phyloP scores from a whole-genome alignment of 2,113 vertebrate species.

The Pterocles burchelli region DNA sequence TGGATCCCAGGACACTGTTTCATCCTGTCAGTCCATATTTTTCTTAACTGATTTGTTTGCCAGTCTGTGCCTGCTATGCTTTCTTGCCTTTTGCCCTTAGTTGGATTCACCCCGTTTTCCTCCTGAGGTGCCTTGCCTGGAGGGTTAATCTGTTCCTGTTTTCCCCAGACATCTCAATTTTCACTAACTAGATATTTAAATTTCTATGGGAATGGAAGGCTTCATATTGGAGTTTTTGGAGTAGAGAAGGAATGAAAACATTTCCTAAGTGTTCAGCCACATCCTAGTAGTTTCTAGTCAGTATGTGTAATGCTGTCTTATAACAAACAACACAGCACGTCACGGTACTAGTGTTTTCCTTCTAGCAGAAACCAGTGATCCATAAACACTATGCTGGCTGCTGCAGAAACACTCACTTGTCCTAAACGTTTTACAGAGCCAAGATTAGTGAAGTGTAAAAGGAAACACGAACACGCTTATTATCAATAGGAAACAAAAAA shows the following conservation, averaged over 20 bases:
- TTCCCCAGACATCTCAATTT: neutral
- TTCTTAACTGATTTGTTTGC: neutral
- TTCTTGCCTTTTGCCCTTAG: neutral
- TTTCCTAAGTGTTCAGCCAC: neutral
- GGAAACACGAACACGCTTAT: neutral
- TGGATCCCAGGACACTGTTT: neutral
- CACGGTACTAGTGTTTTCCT: neutral
- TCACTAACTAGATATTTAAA: neutral
- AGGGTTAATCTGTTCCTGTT: neutral
- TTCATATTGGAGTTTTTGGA: neutral
- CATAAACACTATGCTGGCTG: neutral
- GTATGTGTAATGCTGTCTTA: neutral
- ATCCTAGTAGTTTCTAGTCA: neutral
- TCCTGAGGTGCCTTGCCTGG: neutral
- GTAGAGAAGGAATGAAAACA: neutral
- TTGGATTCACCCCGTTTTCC: neutral
- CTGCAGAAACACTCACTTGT: neutral
- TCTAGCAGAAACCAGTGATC: neutral
- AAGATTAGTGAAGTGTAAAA: neutral
- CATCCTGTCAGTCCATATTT: neutral
- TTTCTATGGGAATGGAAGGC: neutral
- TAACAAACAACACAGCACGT: neutral
- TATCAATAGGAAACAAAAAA: neutral
- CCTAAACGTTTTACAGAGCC: neutral
- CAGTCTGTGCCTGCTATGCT: neutral